These are phyloP conservation scores for Archilochus colubris DNA, from an alignment of 2,113 vertebrate genomes.

Conservation along the genomic window DNA sequence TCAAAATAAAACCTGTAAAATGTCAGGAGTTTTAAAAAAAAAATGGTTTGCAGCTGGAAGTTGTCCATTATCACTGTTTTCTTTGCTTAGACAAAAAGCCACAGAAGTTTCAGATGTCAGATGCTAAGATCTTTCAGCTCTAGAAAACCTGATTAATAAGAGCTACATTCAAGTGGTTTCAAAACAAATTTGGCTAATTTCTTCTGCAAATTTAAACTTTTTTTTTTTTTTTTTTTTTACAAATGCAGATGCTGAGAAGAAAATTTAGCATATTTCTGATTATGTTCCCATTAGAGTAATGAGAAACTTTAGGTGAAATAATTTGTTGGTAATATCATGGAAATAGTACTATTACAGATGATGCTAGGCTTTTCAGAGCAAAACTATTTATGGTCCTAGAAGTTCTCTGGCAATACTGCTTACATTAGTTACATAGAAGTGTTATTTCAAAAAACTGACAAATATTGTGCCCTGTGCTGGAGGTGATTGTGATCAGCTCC, in stretches of 20 bases:
- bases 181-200: conserved; percentile 21
- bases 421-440: neutral
- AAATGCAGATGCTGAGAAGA: neutral
- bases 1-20: conserved; percentile 66
- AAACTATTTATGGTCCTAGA: neutral
- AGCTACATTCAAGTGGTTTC: neutral
- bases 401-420: neutral
- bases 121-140: conserved; percentile 50
- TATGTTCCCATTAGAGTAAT: neutral
- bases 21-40: neutral
- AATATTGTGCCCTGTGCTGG: neutral
- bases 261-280: neutral
- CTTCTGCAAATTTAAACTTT: neutral
- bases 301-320: neutral
- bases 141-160: conserved; percentile 45
- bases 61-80: conserved; percentile 73
- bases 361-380: neutral
- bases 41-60: conserved; percentile 70
- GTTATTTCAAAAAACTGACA: neutral
- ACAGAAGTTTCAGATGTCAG: conserved; percentile 66
- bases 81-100: conserved; percentile 73
- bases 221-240: neutral
- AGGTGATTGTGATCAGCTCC: neutral
- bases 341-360: neutral
- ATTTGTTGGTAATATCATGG: neutral